Evolutionary conservation across 2,113 vertebrate genomes (phyloP).

Genomic region (Stictonetta naevosa): DNA sequence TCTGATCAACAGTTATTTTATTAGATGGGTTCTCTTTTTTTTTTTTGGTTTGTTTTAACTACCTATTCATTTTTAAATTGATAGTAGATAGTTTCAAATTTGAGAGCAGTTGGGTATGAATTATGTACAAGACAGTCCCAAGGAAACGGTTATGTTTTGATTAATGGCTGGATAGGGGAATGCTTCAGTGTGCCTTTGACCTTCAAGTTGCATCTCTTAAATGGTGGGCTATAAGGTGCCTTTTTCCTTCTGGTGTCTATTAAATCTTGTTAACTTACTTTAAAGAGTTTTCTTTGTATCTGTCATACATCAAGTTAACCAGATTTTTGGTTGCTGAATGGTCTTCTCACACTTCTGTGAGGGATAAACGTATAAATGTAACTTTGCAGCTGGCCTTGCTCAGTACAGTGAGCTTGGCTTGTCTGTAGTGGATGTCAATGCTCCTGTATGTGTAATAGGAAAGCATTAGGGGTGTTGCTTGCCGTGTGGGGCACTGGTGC

Average conservation of each 20-base stretch:
- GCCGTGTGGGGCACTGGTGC: neutral
- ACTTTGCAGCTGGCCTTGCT: neutral
- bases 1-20: conserved; percentile 8
- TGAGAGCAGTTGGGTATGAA: neutral
- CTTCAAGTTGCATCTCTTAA: conserved; percentile 34
- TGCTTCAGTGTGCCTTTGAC: conserved; percentile 36
- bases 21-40: neutral
- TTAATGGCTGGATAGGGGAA: conserved; percentile 21
- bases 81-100: conserved; percentile 6
- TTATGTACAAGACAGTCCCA: conserved; percentile 48
- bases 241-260: conserved; percentile 4
- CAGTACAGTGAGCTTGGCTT: neutral
- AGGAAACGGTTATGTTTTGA: conserved; percentile 48
- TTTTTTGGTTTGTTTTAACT: neutral
- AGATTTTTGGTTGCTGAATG: neutral
- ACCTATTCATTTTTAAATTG: neutral
- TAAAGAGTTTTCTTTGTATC: neutral
- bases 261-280: conserved; percentile 47
- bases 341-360: neutral
- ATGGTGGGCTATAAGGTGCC: neutral
- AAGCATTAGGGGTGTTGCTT: neutral
- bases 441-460: neutral
- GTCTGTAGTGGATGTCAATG: accelerated
- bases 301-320: conserved; percentile 2
- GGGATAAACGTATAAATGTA: neutral